phyloP scores from a whole-genome alignment of 1,140 invertebrate species.

The Drosophila orosa region DNA sequence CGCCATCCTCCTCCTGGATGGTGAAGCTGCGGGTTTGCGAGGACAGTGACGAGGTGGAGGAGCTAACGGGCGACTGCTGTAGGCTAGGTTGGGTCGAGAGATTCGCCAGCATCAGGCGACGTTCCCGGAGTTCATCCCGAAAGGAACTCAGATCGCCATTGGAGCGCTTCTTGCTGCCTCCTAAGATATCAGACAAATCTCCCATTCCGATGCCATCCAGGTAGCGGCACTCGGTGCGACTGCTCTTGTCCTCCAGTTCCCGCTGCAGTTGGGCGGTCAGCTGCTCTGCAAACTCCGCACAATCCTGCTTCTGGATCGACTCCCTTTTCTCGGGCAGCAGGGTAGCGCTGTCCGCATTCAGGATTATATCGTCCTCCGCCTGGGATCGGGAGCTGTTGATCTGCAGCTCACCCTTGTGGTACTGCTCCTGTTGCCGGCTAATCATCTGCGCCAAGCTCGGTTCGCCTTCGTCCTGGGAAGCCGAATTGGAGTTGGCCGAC shows the following conservation, averaged over 20 bases:
- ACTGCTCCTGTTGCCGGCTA: slow-evolving; percentile 51
- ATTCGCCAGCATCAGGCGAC: slow-evolving; percentile 84
- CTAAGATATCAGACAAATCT: slow-evolving; percentile 60
- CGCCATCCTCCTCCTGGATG: slow-evolving; percentile 79
- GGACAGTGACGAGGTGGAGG: slow-evolving; percentile 76
- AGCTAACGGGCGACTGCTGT: slow-evolving; percentile 79
- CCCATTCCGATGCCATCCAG: slow-evolving; percentile 67
- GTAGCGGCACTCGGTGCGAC: slow-evolving; percentile 57
- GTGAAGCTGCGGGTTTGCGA: slow-evolving; percentile 82
- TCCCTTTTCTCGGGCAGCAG: slow-evolving; percentile 66
- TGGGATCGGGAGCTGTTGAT: slow-evolving; percentile 60
- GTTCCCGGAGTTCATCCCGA: slow-evolving; percentile 86
- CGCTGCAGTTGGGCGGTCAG: slow-evolving; percentile 89
- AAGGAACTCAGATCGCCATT: slow-evolving; percentile 86
- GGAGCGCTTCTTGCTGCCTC: slow-evolving; percentile 63
- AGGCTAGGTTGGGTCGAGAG: slow-evolving; percentile 85
- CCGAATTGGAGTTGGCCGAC: slow-evolving; percentile 34
- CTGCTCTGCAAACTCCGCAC: slow-evolving; percentile 91
- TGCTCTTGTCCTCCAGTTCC: slow-evolving; percentile 89
- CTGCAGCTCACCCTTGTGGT: slow-evolving; percentile 65
- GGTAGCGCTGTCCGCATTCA: slow-evolving; percentile 70
- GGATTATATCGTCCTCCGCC: slow-evolving; percentile 66
- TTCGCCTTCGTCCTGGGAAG: slow-evolving; percentile 28
- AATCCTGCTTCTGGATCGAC: slow-evolving; percentile 85
- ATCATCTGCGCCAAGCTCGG: slow-evolving; percentile 55